Percentiles rank a stretch among this genome's conserved stretches.
These are phyloP conservation scores for Coenonympha arcania DNA, from an alignment of 2,888 invertebrate species.

Conservation along the genomic window DNA sequence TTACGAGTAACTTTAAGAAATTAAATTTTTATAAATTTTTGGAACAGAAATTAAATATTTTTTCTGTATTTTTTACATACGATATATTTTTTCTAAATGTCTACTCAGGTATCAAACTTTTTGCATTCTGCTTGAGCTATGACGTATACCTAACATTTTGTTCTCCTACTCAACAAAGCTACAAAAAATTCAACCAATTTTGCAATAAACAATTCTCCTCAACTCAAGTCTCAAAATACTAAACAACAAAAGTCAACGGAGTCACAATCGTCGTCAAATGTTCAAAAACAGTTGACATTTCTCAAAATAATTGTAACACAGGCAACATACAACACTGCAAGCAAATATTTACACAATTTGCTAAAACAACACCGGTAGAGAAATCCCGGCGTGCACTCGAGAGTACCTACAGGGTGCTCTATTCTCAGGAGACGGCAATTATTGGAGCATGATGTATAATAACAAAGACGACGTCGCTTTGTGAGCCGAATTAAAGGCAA, in stretches of 20 bases:
- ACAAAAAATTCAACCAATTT: too few species aligned
- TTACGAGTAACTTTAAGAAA: too few species aligned
- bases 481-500: constrained; percentile 50
- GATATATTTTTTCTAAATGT: too few species aligned
- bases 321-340: constrained; percentile 16
- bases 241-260: not conserved
- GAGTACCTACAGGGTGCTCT: constrained; percentile 30
- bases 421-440: constrained; percentile 46
- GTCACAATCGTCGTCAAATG: constrained; percentile 2
- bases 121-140: too few species aligned
- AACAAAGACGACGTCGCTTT: constrained; percentile 38
- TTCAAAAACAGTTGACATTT: constrained; percentile 9
- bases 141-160: too few species aligned
- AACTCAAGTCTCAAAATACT: too few species aligned
- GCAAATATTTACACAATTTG: constrained; percentile 28
- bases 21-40: too few species aligned
- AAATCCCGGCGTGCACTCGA: constrained; percentile 27
- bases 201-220: too few species aligned
- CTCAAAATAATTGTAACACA: constrained; percentile 12
- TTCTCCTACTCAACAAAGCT: too few species aligned
- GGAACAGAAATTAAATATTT: too few species aligned
- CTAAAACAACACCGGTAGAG: constrained; percentile 20
- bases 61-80: too few species aligned
- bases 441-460: constrained; percentile 54
- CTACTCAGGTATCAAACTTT: too few species aligned